Conservation (phyloP, 2,113 vertebrate species). For the Leptocoma aspasia region DNA sequence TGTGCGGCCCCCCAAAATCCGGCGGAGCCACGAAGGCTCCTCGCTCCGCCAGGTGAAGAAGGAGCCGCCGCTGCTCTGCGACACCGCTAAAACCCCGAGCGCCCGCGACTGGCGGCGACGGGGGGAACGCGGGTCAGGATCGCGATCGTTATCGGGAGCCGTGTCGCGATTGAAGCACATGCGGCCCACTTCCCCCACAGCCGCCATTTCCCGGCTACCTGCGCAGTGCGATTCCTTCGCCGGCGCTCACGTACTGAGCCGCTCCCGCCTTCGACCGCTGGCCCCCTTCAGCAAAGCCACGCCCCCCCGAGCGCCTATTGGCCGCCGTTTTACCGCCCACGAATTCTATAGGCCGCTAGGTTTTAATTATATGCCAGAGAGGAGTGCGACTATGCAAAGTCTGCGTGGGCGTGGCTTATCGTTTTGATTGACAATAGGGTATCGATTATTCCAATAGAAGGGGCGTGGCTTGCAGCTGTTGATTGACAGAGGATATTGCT, state of each 20-base stretch:
- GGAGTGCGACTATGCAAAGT: rapidly evolving
- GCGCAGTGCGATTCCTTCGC: rapidly evolving
- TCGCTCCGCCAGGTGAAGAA: neutral
- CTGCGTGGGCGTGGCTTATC: rapidly evolving
- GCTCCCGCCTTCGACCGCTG: rapidly evolving
- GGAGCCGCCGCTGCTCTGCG: neutral
- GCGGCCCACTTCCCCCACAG: rapidly evolving
- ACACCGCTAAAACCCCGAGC: constrained; percentile 3
- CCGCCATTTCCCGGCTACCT: rapidly evolving
- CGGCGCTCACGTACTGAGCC: rapidly evolving
- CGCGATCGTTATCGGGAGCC: neutral
- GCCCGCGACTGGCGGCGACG: neutral
- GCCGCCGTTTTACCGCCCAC: rapidly evolving
- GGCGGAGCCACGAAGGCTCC: neutral
- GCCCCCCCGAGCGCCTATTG: neutral
- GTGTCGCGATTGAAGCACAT: rapidly evolving
- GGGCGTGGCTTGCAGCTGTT: neutral
- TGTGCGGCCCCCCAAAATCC: neutral
- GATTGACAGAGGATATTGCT: neutral
- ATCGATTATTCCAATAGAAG: rapidly evolving
- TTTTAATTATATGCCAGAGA: rapidly evolving
- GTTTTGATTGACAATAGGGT: neutral
- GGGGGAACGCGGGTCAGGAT: neutral
- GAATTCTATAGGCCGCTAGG: neutral
- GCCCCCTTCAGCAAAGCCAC: neutral